Conservation (phyloP, 2,113 vertebrate genomes). For the Marmota monax region DNA sequence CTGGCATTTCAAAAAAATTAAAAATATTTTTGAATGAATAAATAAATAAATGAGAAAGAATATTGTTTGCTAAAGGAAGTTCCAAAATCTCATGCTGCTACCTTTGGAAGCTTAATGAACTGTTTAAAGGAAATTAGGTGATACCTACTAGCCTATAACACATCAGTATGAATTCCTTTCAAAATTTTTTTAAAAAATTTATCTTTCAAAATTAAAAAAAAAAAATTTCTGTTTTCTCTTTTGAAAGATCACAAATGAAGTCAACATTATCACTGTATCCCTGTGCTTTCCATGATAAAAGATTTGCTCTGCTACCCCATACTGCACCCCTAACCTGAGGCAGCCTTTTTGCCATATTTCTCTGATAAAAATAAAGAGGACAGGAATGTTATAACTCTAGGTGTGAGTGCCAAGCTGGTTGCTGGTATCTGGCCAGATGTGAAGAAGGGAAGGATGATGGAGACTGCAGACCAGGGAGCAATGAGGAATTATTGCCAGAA, state of each 20-base stretch:
- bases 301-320: not conserved
- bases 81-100: conserved; percentile 12
- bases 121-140: conserved; percentile 12
- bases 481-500: conserved; percentile 28
- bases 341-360: not conserved
- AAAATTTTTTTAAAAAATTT: not conserved
- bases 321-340: not conserved
- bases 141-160: conserved; percentile 25
- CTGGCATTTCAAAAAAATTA: not conserved
- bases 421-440: conserved; percentile 21
- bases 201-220: conserved; percentile 19
- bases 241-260: not conserved
- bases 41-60: conserved; percentile 41
- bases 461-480: not conserved
- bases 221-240: not conserved
- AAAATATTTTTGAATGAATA: conserved; percentile 19
- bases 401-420: not conserved
- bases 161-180: not conserved
- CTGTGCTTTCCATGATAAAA: not conserved
- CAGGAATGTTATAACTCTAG: not conserved
- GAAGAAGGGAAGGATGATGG: not conserved
- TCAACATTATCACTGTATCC: not conserved
- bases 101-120: conserved; percentile 44
- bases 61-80: conserved; percentile 21
- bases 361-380: not conserved